A percentile compares a stretch with the other conserved stretches of the same genome.
These are phyloP conservation scores for Tetranychus cinnabarinus DNA, from an alignment of 1,140 invertebrate species.

Conservation along the genomic window DNA sequence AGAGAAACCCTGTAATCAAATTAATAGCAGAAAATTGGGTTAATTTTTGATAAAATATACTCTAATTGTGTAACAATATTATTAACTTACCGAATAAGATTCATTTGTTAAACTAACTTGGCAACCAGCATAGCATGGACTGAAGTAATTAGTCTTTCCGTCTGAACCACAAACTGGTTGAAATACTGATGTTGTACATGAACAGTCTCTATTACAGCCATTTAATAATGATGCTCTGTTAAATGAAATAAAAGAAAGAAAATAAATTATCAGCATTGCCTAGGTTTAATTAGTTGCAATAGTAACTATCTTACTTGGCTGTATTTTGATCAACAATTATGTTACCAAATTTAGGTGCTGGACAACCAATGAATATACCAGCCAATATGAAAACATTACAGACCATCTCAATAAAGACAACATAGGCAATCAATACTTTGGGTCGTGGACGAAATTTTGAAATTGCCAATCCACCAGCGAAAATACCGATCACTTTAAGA, in stretches of 20 bases:
- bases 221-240: neutral
- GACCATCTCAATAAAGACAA: slow-evolving; percentile 27
- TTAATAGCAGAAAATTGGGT: neutral
- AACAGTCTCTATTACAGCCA: slow-evolving; percentile 17
- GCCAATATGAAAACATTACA: slow-evolving; percentile 35
- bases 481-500: slow-evolving; percentile 40
- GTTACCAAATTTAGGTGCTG: slow-evolving; percentile 10
- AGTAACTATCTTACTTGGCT: too few species aligned
- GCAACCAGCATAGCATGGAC: slow-evolving; percentile 69
- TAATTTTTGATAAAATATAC: neutral
- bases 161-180: slow-evolving; percentile 44
- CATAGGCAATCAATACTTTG: slow-evolving; percentile 5
- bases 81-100: too few species aligned
- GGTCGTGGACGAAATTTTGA: slow-evolving; percentile 8
- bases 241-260: neutral
- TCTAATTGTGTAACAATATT: too few species aligned
- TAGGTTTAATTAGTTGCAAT: too few species aligned
- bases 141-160: slow-evolving; percentile 47
- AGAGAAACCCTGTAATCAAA: neutral
- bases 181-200: slow-evolving; percentile 12
- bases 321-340: neutral
- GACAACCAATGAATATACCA: slow-evolving; percentile 43
- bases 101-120: too few species aligned
- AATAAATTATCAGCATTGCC: too few species aligned
- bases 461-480: slow-evolving; percentile 39